These are phyloP conservation scores for Hypsopygia costalis DNA, from an alignment of 2,888 invertebrate species.

Conservation along the genomic window DNA sequence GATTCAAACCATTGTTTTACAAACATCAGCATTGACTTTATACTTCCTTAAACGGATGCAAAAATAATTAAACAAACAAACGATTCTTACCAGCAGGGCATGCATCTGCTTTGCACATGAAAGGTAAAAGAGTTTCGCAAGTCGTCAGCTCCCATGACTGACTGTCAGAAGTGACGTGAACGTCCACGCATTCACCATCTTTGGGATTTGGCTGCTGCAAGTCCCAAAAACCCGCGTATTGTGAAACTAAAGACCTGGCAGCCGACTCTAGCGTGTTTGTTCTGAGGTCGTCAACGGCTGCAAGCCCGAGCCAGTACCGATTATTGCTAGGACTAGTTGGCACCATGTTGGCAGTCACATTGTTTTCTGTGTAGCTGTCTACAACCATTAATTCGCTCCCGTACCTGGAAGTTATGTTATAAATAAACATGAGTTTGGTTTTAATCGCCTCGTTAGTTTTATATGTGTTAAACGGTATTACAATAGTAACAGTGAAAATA, in stretches of 20 bases:
- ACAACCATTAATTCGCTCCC: slow-evolving; percentile 96
- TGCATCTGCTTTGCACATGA: slow-evolving; percentile 94
- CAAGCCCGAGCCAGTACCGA: slow-evolving; percentile 94
- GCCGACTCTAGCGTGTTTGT: slow-evolving; percentile 98
- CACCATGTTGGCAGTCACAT: slow-evolving; percentile 91
- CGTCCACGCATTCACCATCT: slow-evolving; percentile 95
- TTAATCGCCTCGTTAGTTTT: background rate
- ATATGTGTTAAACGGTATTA: background rate
- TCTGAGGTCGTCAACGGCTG: slow-evolving; percentile 93
- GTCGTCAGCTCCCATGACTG: slow-evolving; percentile 97
- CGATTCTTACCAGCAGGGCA: slow-evolving; percentile 87
- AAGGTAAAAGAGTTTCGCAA: slow-evolving; percentile 95
- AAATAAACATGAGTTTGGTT: slow-evolving; percentile 11
- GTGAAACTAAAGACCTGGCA: slow-evolving; percentile 92
- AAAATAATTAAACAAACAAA: slow-evolving; percentile 13
- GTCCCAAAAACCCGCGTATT: slow-evolving; percentile 97
- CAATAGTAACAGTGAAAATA: background rate
- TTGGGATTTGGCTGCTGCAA: slow-evolving; percentile 92
- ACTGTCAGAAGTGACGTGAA: slow-evolving; percentile 83
- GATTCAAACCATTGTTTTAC: slow-evolving; percentile 44
- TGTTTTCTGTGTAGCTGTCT: slow-evolving; percentile 95
- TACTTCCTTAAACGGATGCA: slow-evolving; percentile 20
- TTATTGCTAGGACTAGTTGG: slow-evolving; percentile 84
- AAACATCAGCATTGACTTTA: slow-evolving; percentile 39
- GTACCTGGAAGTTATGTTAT: slow-evolving; percentile 83